Conservation (phyloP, 2,888 invertebrate genomes). For the Calameuta filiformis region DNA sequence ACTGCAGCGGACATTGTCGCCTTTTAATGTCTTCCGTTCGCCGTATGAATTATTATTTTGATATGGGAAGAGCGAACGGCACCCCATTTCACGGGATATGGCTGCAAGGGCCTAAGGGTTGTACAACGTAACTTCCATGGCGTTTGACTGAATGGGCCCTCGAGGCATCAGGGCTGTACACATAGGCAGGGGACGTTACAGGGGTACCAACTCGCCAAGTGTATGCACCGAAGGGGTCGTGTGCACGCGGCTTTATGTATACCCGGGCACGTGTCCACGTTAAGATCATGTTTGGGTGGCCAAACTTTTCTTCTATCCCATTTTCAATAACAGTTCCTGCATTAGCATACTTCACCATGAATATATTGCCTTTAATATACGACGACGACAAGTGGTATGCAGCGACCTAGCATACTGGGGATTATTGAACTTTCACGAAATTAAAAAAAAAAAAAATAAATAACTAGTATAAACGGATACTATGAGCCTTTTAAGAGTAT, state of each 20-base stretch:
- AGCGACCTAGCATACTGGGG: neutral
- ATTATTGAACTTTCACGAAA: neutral
- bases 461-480: neutral
- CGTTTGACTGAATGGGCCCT: neutral
- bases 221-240: neutral
- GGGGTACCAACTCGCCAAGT: neutral
- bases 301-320: neutral
- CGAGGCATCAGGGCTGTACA: neutral
- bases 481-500: neutral
- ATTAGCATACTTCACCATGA: neutral
- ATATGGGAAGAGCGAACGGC: slow-evolving; percentile 25
- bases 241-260: neutral
- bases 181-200: neutral
- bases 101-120: slow-evolving; percentile 12
- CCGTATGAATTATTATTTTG: slow-evolving; percentile 49
- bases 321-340: neutral
- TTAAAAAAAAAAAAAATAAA: neutral
- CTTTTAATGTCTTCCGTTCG: slow-evolving; percentile 46
- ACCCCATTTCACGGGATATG: slow-evolving; percentile 40
- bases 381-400: neutral
- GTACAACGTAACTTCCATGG: neutral
- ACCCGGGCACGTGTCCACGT: neutral
- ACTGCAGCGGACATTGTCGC: slow-evolving; percentile 22
- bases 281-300: neutral
- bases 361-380: neutral